Base-by-base conservation (phyloP, 2,888 invertebrate species). In the Danaus chrysippus region DNA sequence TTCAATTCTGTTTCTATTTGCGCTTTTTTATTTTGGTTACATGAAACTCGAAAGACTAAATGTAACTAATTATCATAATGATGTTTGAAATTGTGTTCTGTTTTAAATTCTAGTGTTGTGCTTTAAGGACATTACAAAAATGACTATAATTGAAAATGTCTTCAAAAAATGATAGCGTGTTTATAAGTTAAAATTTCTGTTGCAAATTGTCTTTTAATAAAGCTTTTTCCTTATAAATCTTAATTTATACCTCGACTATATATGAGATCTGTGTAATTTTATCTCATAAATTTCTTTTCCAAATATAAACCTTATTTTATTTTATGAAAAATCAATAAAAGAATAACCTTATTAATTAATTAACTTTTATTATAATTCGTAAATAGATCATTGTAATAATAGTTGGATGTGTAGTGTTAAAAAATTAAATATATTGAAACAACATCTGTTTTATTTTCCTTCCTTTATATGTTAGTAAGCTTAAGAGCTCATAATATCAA, bases 381-480 rank as follows among this genome's bases (percentile, higher is more conserved):
- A 1, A 17, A 17, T 15, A 10, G 17, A 49, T 49, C 10, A 49
- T 49, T 9, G 15, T 3, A 17, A 17, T 49, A 10, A 17, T 17
- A 10, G 15, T 49, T 15, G 15, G 49, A 5, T 17, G 10, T 49
- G 15, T 23, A 10, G 15, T 44, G 42, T 17, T 11, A 42, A 49
- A 57, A 17, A 11, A 58, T 60, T 42, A 49, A 61, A 55, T 62
- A 61, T 42, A 49, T 54, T 59, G 10, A 46, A 49, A 52, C 6
- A 54, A 58, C 56, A 59, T 59, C 58, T 58, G 62, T 67, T 76
- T 81, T 42, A 79, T 81, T 81, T 78, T 73, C 73, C 75, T 77
- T 75, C 70, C 72, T 69, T n/a, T 64, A 58, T 70, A 70, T 17
- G 34, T 44, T 53, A 56, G 54, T 15, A 56, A 56, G 41, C 61